Evolutionary conservation across 2,888 invertebrate genomes (phyloP).

Genomic region (Empis stercorea): DNA sequence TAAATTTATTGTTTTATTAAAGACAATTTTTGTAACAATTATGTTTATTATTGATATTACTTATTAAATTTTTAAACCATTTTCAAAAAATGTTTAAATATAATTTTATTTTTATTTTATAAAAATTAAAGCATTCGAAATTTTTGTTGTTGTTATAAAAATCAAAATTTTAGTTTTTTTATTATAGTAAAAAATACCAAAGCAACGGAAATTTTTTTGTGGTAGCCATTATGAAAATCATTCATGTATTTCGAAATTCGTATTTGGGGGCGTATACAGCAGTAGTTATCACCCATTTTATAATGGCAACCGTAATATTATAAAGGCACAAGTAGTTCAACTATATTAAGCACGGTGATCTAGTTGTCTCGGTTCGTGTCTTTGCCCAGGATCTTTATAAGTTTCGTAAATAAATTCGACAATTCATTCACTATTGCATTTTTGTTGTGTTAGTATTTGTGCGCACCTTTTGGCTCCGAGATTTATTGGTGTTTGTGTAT

Average conservation of each 20-base stretch:
- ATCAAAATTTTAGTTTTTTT: too few species aligned
- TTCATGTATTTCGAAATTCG: constrained; percentile 31
- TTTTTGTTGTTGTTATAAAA: too few species aligned
- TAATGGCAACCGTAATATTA: constrained; percentile 20
- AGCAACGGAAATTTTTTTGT: not conserved
- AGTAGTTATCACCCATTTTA: constrained; percentile 18
- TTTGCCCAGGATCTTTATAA: not conserved
- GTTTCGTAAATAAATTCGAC: constrained; percentile 9
- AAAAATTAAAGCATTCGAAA: too few species aligned
- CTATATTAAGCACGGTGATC: constrained; percentile 12
- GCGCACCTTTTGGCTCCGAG: too few species aligned
- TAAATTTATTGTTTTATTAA: too few species aligned
- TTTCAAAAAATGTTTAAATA: too few species aligned
- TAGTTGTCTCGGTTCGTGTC: constrained; percentile 12
- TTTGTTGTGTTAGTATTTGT: constrained; percentile 2
- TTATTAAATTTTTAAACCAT: too few species aligned
- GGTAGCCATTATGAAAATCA: constrained; percentile 35
- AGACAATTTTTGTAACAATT: too few species aligned
- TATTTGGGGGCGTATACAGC: constrained; percentile 9
- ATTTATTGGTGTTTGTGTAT: too few species aligned
- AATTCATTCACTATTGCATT: constrained; percentile 1
- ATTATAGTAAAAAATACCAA: too few species aligned
- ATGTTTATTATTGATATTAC: too few species aligned
- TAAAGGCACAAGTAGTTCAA: constrained; percentile 13
- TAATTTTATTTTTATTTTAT: too few species aligned